Conservation (phyloP, 2,113 vertebrate genomes). For the Hippoglossus stenolepis region DNA sequence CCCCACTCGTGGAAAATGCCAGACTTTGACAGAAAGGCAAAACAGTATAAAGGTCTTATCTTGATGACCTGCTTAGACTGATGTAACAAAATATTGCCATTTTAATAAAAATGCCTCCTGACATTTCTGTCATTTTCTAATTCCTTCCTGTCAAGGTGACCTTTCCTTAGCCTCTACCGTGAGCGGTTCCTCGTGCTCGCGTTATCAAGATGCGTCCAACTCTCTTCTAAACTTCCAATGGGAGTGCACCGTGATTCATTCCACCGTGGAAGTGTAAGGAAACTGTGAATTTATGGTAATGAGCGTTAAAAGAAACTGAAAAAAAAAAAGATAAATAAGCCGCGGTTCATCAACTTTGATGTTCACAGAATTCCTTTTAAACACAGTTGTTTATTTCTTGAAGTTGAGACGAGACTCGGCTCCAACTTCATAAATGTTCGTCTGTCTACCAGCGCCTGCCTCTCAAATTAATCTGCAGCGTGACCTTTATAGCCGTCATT, state of each 20-base stretch:
- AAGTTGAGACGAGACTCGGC: slow-evolving; percentile 1
- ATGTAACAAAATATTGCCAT: slow-evolving; percentile 81
- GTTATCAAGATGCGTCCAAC: slow-evolving; percentile 62
- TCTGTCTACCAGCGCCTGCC: slow-evolving; percentile 8
- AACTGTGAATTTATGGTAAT: neutral
- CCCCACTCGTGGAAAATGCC: slow-evolving; percentile 66
- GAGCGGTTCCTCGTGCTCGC: slow-evolving; percentile 64
- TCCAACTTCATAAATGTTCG: slow-evolving; percentile 6
- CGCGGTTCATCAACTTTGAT: no score
- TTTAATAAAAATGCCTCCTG: slow-evolving; percentile 81
- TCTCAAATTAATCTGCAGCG: slow-evolving; percentile 45
- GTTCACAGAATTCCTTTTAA: no score
- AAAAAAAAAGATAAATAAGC: neutral
- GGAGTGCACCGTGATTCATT: slow-evolving; percentile 25
- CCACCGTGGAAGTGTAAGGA: neutral
- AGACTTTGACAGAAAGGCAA: slow-evolving; percentile 72
- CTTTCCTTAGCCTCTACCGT: slow-evolving; percentile 70
- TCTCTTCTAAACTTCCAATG: slow-evolving; percentile 38
- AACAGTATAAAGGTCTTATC: slow-evolving; percentile 78
- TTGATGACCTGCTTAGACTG: slow-evolving; percentile 77
- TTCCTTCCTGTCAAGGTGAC: slow-evolving; percentile 78
- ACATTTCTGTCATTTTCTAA: slow-evolving; percentile 79
- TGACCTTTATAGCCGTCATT: slow-evolving; percentile 62
- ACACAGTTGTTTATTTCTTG: neutral
- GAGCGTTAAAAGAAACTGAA: neutral